Evolutionary conservation across 2,888 invertebrate genomes (phyloP).

Genomic region (Dicyrtoma fusca): DNA sequence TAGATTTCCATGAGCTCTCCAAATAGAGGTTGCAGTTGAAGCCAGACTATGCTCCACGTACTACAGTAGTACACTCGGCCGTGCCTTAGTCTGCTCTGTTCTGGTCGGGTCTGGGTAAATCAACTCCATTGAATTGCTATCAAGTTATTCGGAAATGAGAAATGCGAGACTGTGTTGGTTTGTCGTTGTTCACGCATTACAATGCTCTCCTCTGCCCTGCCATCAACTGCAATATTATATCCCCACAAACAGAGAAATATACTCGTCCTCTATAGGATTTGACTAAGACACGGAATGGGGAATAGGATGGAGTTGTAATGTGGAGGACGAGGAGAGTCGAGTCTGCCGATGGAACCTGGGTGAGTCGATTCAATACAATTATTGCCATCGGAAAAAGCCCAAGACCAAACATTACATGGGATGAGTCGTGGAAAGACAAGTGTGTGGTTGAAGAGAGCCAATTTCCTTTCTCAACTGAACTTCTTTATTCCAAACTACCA

Average conservation of each 20-base stretch:
- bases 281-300: neutral
- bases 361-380: constrained; percentile 35
- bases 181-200: no score
- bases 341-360: constrained; percentile 13
- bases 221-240: no score
- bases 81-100: no score
- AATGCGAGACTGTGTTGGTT: constrained; percentile 18
- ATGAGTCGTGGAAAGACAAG: constrained; percentile 19
- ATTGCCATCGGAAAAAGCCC: constrained; percentile 16
- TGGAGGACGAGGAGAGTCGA: neutral
- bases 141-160: constrained; percentile 40
- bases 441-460: constrained; percentile 37
- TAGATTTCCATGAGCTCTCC: constrained; percentile 13
- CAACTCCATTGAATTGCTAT: constrained; percentile 23
- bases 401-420: constrained; percentile 26
- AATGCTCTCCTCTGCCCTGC: no score
- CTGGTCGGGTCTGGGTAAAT: neutral
- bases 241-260: no score
- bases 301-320: neutral
- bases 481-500: constrained; percentile 16
- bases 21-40: neutral
- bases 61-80: no score
- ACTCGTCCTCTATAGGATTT: neutral
- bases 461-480: constrained; percentile 38
- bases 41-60: neutral